Conservation (phyloP, 2,797 vertebrate genomes). For the Pelodytes ibericus region DNA sequence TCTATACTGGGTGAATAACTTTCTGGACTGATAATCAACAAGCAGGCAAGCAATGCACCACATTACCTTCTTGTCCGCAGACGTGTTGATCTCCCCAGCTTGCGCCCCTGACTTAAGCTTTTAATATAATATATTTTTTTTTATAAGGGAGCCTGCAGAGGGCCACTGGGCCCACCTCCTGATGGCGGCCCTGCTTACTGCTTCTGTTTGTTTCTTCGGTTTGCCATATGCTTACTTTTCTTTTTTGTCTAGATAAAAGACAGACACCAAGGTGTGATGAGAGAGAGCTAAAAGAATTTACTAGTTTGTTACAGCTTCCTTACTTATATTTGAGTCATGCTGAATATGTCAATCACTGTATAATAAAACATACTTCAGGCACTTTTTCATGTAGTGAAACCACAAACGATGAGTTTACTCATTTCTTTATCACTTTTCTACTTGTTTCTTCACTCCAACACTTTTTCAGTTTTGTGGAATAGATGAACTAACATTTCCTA, state of each 20-base stretch:
- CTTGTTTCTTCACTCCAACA: conserved; percentile 13
- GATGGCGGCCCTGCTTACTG: too few relatives aligned
- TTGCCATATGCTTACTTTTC: conserved; percentile 39
- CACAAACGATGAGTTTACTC: neutral
- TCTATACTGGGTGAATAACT: too few relatives aligned
- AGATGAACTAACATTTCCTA: too few relatives aligned
- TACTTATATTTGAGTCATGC: conserved; percentile 40
- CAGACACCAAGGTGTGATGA: conserved; percentile 42
- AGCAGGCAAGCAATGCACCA: too few relatives aligned
- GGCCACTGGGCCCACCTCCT: too few relatives aligned
- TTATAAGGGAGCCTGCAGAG: too few relatives aligned
- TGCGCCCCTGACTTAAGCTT: too few relatives aligned
- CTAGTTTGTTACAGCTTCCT: conserved; percentile 2
- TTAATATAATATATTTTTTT: too few relatives aligned
- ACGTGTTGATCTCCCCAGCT: too few relatives aligned
- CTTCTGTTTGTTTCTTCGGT: conserved; percentile 39
- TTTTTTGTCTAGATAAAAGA: conserved; percentile 46
- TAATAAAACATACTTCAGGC: conserved; percentile 32
- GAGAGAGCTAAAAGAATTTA: conserved; percentile 43
- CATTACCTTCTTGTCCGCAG: too few relatives aligned
- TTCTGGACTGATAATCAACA: too few relatives aligned
- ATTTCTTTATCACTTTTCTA: conserved; percentile 3
- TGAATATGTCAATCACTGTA: conserved; percentile 45
- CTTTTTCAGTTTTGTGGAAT: neutral
- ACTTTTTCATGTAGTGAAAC: conserved; percentile 18